phyloP scores from a whole-genome alignment of 2,113 vertebrate genomes.

The Solenodon paradoxus region DNA sequence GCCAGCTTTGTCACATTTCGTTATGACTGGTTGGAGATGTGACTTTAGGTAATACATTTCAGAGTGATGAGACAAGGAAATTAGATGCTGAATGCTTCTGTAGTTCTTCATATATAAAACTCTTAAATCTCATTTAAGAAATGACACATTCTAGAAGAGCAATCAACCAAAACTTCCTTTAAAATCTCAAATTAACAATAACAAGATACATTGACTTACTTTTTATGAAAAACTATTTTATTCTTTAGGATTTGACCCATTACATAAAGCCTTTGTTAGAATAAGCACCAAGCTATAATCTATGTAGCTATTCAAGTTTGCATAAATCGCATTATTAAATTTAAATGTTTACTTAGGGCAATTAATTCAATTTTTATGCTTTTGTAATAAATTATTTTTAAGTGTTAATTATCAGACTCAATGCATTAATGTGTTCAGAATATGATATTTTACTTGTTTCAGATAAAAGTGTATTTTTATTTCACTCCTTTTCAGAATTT shows the following conservation, averaged over 20 bases:
- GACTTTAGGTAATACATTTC: not conserved
- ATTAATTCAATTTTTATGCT: not conserved
- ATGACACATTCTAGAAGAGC: not conserved
- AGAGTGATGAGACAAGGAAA: not conserved
- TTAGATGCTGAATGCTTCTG: not conserved
- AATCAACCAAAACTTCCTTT: not conserved
- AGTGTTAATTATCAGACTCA: not conserved
- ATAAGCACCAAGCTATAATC: not conserved
- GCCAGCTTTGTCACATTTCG: not conserved
- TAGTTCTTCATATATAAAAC: not conserved
- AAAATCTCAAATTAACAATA: not conserved
- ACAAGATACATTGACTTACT: not conserved
- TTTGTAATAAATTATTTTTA: not conserved
- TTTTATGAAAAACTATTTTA: not conserved
- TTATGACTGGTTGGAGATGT: constrained; percentile 1
- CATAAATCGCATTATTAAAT: not conserved
- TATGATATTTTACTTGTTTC: not conserved
- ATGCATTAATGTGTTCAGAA: not conserved
- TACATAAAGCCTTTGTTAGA: not conserved
- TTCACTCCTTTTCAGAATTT: not conserved
- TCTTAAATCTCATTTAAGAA: not conserved
- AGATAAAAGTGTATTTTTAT: not conserved
- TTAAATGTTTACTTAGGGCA: not conserved
- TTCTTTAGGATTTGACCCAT: not conserved
- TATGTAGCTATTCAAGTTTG: not conserved